Conservation (phyloP, 2,797 vertebrate genomes). For the Esox lucius region DNA sequence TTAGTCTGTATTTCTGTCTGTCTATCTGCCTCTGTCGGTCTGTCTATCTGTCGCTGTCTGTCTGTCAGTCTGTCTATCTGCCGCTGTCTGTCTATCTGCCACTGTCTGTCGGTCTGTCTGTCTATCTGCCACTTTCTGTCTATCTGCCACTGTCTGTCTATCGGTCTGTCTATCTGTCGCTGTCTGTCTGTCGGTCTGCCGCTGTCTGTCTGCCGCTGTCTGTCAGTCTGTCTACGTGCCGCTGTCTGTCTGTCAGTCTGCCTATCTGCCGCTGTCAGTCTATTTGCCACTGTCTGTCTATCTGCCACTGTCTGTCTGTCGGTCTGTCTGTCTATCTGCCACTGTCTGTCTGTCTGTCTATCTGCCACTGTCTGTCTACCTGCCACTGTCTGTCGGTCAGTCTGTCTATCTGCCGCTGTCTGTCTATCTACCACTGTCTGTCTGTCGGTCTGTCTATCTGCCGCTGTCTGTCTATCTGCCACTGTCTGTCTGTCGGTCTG, state of each 20-base stretch:
- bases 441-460: slow-evolving; percentile 19
- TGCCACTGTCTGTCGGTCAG: slow-evolving; percentile 25
- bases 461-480: not conserved
- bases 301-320: slow-evolving; percentile 11
- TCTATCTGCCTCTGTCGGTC: slow-evolving; percentile 15
- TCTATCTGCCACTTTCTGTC: too few species aligned
- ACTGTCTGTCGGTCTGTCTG: slow-evolving; percentile 25
- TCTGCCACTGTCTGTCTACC: not conserved
- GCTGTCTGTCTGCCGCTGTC: slow-evolving; percentile 24
- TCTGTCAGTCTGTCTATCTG: slow-evolving; percentile 19
- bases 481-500: too few species aligned
- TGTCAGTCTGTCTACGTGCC: slow-evolving; percentile 9
- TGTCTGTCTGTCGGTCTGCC: slow-evolving; percentile 3
- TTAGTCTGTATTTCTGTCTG: slow-evolving; percentile 8
- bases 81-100: not conserved
- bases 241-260: slow-evolving; percentile 23
- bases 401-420: slow-evolving; percentile 26
- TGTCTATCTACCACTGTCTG: slow-evolving; percentile 14
- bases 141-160: too few species aligned
- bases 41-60: slow-evolving; percentile 14
- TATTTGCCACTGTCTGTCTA: slow-evolving; percentile 19
- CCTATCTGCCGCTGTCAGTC: slow-evolving; percentile 3
- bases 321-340: slow-evolving; percentile 4
- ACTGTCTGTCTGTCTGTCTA: slow-evolving; percentile 23
- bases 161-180: not conserved